phyloP scores from a whole-genome alignment of 2,797 vertebrate species.

The Urosaurus nigricauda region DNA sequence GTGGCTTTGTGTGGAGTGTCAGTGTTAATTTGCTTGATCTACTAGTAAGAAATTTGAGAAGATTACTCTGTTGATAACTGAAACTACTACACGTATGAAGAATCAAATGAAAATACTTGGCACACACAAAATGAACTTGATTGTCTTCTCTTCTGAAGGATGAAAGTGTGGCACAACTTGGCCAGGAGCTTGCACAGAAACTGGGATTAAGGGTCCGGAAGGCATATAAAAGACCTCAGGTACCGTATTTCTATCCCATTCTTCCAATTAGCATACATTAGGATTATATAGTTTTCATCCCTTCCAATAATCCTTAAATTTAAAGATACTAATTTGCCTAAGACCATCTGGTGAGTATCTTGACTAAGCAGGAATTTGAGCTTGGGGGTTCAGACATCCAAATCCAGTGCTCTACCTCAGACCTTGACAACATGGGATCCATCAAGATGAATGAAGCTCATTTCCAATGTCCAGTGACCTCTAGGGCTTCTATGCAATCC shows the following conservation, averaged over 20 bases:
- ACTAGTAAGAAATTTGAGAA: not conserved
- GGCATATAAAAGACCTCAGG: slow-evolving; percentile 95
- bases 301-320: not conserved
- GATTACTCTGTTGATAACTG: slow-evolving; percentile 25
- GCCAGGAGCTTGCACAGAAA: slow-evolving; percentile 95
- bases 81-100: slow-evolving; percentile 30
- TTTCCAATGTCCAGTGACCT: not conserved
- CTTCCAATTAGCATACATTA: not conserved
- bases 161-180: slow-evolving; percentile 91
- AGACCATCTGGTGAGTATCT: not conserved
- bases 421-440: not conserved
- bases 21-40: not conserved
- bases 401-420: not conserved
- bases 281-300: not conserved
- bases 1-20: not conserved
- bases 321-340: not conserved
- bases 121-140: slow-evolving; percentile 25
- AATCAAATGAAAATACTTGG: slow-evolving; percentile 37
- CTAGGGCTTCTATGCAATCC: not conserved
- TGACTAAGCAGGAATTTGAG: not conserved
- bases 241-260: slow-evolving; percentile 59
- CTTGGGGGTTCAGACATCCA: not conserved
- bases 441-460: not conserved
- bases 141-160: slow-evolving; percentile 82
- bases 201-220: slow-evolving; percentile 93